Percentiles rank a stretch among this genome's conserved stretches.
These are phyloP conservation scores for Asteroscopus sphinx DNA, from an alignment of 2,888 invertebrate genomes.

Conservation along the genomic window DNA sequence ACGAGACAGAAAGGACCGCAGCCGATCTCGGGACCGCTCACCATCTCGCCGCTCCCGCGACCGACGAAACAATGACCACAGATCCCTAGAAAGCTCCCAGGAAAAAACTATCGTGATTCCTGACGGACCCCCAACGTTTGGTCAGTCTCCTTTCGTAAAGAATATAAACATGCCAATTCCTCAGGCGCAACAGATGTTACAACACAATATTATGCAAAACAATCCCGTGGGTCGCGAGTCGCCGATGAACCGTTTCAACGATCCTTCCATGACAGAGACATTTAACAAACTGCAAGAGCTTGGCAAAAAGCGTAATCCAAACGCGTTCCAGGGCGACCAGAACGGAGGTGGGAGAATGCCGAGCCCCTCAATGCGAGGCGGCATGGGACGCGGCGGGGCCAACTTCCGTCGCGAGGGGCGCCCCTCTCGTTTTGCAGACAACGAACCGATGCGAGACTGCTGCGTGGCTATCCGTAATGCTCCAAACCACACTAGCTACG, in stretches of 20 bases:
- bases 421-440: conserved; percentile 73
- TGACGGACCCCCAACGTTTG: conserved; percentile 49
- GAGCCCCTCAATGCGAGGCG: conserved; percentile 55
- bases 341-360: conserved; percentile 57
- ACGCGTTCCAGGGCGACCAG: conserved; percentile 86
- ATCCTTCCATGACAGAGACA: conserved; percentile 74
- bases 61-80: conserved; percentile 81
- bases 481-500: conserved; percentile 93
- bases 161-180: conserved; percentile 43
- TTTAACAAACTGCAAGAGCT: conserved; percentile 82
- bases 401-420: conserved; percentile 73
- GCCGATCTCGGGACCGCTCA: conserved; percentile 89
- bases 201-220: conserved; percentile 59
- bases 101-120: conserved; percentile 64
- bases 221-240: conserved; percentile 58
- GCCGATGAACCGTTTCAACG: conserved; percentile 68
- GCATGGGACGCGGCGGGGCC: conserved; percentile 61
- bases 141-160: conserved; percentile 50
- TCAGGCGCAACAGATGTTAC: conserved; percentile 56
- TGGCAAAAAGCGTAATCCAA: conserved; percentile 90
- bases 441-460: conserved; percentile 69
- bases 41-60: conserved; percentile 87
- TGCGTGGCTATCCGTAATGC: conserved; percentile 94
- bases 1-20: conserved; percentile 87
- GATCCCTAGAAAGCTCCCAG: conserved; percentile 74